Conservation (phyloP, 2,113 vertebrate species). For the Centropus unirufus region DNA sequence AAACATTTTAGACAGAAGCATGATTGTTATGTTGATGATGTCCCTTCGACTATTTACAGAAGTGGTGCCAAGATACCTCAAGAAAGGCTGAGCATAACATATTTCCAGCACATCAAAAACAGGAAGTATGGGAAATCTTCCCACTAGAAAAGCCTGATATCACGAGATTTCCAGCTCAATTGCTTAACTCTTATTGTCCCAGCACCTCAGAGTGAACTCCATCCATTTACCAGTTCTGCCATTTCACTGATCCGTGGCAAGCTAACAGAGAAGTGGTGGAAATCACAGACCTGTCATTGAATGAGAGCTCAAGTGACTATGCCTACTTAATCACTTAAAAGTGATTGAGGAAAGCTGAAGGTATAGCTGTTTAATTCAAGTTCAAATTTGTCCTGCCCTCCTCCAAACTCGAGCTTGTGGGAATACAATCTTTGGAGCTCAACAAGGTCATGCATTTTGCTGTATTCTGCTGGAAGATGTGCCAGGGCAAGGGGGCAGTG, state of each 20-base stretch:
- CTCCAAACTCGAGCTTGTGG: not conserved
- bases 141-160: slow-evolving; percentile 41
- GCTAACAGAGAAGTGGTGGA: not conserved
- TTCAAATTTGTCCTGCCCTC: not conserved
- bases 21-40: slow-evolving; percentile 54
- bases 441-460: not conserved
- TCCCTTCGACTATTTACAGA: slow-evolving; percentile 62
- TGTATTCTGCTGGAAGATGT: not conserved
- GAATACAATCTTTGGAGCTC: not conserved
- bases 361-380: not conserved
- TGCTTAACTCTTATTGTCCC: slow-evolving; percentile 32
- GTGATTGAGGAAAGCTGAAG: not conserved
- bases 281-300: not conserved
- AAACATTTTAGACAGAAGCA: slow-evolving; percentile 50
- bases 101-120: slow-evolving; percentile 68
- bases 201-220: not conserved
- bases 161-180: slow-evolving; percentile 31
- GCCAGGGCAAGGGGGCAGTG: not conserved
- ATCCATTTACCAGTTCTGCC: not conserved
- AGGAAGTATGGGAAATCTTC: slow-evolving; percentile 66
- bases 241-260: not conserved
- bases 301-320: not conserved
- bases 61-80: slow-evolving; percentile 67
- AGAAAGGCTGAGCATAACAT: slow-evolving; percentile 51
- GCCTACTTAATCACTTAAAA: not conserved